Evolutionary conservation across 1,140 invertebrate genomes (phyloP).

Genomic region (Chelonus insularis): DNA sequence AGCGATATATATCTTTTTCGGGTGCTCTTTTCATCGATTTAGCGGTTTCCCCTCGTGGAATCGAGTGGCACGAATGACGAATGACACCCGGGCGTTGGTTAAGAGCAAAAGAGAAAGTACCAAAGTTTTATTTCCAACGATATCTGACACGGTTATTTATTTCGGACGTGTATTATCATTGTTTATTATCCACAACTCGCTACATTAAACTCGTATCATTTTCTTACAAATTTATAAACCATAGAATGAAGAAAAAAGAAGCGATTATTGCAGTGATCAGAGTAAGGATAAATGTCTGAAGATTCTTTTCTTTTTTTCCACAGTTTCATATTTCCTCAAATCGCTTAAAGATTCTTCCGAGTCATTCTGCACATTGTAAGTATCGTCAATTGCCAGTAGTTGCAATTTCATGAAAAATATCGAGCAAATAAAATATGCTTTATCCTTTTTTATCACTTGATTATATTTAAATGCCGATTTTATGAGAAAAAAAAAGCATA

Average conservation of each 20-base stretch:
- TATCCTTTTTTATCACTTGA: background rate
- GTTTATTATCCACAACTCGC: slow-evolving; percentile 48
- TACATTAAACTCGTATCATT: slow-evolving; percentile 51
- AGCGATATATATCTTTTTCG: too few species aligned
- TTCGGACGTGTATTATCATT: slow-evolving; percentile 45
- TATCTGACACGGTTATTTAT: slow-evolving; percentile 14
- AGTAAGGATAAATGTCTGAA: background rate
- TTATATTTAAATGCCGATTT: too few species aligned
- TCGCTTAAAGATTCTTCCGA: background rate
- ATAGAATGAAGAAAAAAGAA: background rate
- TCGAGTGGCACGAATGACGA: slow-evolving; percentile 33
- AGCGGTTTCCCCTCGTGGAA: background rate
- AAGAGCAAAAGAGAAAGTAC: background rate
- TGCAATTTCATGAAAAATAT: background rate
- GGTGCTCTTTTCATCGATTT: slow-evolving; percentile 2
- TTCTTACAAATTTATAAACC: slow-evolving; percentile 20
- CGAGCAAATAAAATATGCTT: background rate
- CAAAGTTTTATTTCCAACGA: too few species aligned
- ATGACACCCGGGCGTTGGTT: slow-evolving; percentile 29
- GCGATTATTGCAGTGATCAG: background rate
- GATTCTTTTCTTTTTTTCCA: background rate
- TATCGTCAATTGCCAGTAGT: background rate
- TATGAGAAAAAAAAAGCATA: too few species aligned
- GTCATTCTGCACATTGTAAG: background rate
- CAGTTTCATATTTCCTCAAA: background rate